Conservation (phyloP, 2,113 vertebrate genomes). For the Sturnus vulgaris region DNA sequence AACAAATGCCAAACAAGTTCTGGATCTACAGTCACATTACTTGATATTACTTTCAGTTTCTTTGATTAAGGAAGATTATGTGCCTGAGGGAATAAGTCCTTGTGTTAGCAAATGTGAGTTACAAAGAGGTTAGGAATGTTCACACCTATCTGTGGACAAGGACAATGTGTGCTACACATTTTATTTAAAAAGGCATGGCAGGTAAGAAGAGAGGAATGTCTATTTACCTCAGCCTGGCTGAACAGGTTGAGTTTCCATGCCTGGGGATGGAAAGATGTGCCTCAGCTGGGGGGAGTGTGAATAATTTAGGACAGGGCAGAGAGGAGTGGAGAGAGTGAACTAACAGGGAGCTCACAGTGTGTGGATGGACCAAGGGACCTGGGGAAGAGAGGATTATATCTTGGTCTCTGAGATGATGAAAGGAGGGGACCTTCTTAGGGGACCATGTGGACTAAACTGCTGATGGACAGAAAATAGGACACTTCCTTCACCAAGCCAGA, state of each 20-base stretch:
- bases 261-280: background rate
- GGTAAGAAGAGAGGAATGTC: background rate
- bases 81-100: background rate
- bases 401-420: background rate
- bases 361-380: background rate
- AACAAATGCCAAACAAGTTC: background rate
- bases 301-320: background rate
- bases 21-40: background rate
- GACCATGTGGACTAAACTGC: background rate
- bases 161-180: rapidly evolving
- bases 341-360: rapidly evolving
- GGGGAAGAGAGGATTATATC: background rate
- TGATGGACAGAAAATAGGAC: background rate
- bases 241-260: background rate
- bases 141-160: background rate
- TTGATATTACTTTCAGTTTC: background rate
- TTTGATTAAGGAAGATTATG: background rate
- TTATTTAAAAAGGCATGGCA: background rate
- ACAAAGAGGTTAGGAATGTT: background rate
- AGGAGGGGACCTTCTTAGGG: background rate
- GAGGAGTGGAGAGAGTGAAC: background rate
- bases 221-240: background rate
- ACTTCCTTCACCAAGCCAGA: background rate
- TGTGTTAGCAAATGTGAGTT: background rate
- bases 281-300: background rate